phyloP scores from a whole-genome alignment of 35 echinoderm and acorn worm species.

The Heliocidaris tuberculata region DNA sequence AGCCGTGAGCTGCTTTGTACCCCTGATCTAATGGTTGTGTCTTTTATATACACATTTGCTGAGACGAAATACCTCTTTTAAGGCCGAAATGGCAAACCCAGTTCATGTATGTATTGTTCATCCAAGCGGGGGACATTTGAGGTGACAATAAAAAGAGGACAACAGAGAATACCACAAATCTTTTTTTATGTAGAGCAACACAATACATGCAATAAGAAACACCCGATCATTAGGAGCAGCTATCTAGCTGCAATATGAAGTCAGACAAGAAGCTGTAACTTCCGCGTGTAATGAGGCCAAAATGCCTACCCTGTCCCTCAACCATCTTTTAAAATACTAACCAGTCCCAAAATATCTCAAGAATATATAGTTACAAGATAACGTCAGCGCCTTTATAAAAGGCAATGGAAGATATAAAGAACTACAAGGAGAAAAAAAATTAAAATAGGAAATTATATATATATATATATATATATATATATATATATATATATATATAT shows the following conservation, averaged over 20 bases:
- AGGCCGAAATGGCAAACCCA: neutral
- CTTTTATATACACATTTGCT: neutral
- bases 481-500: no score
- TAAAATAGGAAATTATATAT: no score
- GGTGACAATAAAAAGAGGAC: neutral
- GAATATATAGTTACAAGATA: no score
- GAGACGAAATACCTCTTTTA: neutral
- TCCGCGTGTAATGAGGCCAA: neutral
- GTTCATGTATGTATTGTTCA: neutral
- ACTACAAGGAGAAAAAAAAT: no score
- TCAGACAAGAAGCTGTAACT: neutral
- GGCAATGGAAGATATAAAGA: no score
- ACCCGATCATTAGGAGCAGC: neutral
- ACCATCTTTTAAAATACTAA: no score
- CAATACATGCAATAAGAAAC: neutral
- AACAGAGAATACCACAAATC: neutral
- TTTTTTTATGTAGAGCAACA: neutral
- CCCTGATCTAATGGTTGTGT: neutral
- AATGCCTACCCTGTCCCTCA: no score
- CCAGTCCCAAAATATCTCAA: no score
- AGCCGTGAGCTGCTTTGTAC: neutral
- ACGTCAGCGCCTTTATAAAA: no score
- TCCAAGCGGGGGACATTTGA: neutral
- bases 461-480: no score
- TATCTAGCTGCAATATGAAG: neutral